Base-by-base conservation (phyloP, 1,140 invertebrate genomes). In the Sycophila sp. region DNA sequence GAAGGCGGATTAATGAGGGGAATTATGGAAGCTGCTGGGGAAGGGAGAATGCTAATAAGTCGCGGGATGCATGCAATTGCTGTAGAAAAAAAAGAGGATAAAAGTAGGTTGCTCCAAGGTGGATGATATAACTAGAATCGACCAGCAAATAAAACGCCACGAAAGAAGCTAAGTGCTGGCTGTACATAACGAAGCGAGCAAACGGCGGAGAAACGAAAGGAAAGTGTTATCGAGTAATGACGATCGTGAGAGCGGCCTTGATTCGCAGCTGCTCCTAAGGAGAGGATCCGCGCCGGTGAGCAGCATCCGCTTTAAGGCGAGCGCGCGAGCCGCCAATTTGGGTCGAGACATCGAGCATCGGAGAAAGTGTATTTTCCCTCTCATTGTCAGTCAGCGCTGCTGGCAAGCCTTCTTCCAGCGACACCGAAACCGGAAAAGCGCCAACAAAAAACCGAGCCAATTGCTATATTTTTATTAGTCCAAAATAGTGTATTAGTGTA, bases 301-400 rank as follows among this genome's bases (percentile, higher is more conserved):
- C 42, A 60, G 45, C 45, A 69, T 60, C 66, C 56, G 56, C 22
- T 60, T 45, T 65, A 58, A 47, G 42, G 38, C 36, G 26, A 32
- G 17, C 34, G 28, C 59, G 68, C 69, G 38, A 36, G 64, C 63
- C 66, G 58, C 62, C 67, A 78, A 78, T 78, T 74, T 78, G 76
- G 77, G 77, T 78, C 77, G 76, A 49, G 53, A 34, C 63, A 51
- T 7, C 11, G 11, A 17, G 22, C 32, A 60, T 56, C 42, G 73
- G 77, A 75, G 77, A 78, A 78, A 78, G 75, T 78, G 60, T 77
- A 78, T 77, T 78, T 77, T 78, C 74, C 74, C 73, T 70, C 73
- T 75, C 58, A 56, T 32, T 32, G 32, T 49, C 34, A 69, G 66
- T 69, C 66, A 60, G 34, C 24, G 24, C 19, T 22, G 40, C 26